phyloP scores from a whole-genome alignment of 2,113 vertebrate genomes.

The Tachysurus fulvidraco region DNA sequence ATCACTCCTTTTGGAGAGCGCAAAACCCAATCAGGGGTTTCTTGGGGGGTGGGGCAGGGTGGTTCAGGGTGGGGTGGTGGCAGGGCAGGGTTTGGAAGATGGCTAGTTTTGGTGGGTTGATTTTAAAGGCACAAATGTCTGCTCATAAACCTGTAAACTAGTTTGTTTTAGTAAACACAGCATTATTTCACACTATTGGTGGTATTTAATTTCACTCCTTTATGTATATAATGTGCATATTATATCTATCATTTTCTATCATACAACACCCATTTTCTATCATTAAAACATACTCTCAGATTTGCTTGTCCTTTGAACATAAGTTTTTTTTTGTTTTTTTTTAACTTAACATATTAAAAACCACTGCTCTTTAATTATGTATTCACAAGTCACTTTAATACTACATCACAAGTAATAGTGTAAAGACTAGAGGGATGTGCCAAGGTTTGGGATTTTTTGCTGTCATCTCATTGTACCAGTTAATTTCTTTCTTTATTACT shows the following conservation, averaged over 20 bases:
- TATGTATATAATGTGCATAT: background rate
- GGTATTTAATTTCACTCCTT: background rate
- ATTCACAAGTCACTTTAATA: background rate
- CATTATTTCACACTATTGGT: background rate
- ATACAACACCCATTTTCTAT: background rate
- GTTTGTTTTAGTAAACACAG: background rate
- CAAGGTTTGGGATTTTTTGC: slow-evolving; percentile 22
- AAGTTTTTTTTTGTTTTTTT: background rate
- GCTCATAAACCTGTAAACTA: background rate
- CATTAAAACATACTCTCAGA: background rate
- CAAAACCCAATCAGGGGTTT: slow-evolving; percentile 53
- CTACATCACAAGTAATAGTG: background rate
- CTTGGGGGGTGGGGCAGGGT: slow-evolving; percentile 28
- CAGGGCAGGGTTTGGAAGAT: slow-evolving; percentile 8
- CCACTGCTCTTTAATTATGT: slow-evolving; percentile 19
- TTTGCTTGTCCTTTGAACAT: slow-evolving; percentile 1
- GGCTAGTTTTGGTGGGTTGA: slow-evolving; percentile 14
- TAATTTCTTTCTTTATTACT: slow-evolving; percentile 38
- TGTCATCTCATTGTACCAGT: slow-evolving; percentile 17
- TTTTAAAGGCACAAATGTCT: background rate
- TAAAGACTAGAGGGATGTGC: background rate
- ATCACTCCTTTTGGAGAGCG: slow-evolving; percentile 66
- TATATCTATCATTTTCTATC: background rate
- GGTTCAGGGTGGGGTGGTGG: background rate
- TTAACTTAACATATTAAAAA: background rate